Conservation (phyloP, 2,888 invertebrate genomes). For the Malthinus seriepunctatus region DNA sequence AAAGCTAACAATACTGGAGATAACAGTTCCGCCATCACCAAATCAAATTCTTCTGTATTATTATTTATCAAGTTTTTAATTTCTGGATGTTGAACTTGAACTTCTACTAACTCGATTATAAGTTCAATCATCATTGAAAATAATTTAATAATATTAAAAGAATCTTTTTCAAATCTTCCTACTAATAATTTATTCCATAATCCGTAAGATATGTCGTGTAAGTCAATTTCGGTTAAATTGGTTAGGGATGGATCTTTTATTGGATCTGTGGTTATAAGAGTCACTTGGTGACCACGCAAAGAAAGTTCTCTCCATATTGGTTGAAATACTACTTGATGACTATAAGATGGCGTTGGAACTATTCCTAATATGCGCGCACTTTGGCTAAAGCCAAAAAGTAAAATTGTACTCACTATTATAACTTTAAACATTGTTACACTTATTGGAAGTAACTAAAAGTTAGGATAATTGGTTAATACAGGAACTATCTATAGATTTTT, state of each 20-base stretch:
- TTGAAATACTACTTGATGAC: constrained; percentile 56
- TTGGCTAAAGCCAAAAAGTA: too few relatives aligned
- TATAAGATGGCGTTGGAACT: constrained; percentile 54
- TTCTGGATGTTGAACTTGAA: constrained; percentile 33
- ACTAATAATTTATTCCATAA: not conserved
- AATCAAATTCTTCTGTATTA: constrained; percentile 43
- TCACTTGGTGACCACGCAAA: constrained; percentile 56
- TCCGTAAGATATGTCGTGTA: constrained; percentile 42
- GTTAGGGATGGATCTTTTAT: constrained; percentile 47
- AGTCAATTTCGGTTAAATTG: constrained; percentile 53
- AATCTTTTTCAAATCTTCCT: not conserved
- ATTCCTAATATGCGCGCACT: constrained; percentile 53
- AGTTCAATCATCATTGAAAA: not conserved
- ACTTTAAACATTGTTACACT: not conserved
- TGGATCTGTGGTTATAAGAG: constrained; percentile 54
- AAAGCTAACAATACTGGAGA: constrained; percentile 34
- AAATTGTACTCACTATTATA: not conserved
- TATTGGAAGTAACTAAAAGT: too few relatives aligned
- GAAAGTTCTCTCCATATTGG: constrained; percentile 54
- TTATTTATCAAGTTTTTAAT: constrained; percentile 46
- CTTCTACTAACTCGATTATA: not conserved
- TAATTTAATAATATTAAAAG: not conserved
- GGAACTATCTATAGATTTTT: too few relatives aligned
- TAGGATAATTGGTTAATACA: too few relatives aligned
- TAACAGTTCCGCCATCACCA: constrained; percentile 46